phyloP scores from a whole-genome alignment of 2,888 invertebrate species.

The Drosophila paranaensis region DNA sequence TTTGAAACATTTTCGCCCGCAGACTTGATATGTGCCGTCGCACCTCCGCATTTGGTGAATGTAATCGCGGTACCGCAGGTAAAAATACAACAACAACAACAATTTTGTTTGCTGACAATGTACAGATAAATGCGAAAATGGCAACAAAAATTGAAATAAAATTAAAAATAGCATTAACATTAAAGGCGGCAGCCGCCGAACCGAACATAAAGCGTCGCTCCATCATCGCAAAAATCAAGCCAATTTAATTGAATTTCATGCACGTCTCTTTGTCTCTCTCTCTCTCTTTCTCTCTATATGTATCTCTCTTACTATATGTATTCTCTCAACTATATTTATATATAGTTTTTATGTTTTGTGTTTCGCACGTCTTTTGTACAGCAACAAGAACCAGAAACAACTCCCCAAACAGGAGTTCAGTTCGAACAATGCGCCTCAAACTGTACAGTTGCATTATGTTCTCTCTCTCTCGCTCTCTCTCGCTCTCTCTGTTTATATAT shows the following conservation, averaged over 20 bases:
- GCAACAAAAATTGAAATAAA: constrained; percentile 19
- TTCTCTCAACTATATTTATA: constrained; percentile 37
- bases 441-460: constrained; percentile 44
- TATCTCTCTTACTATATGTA: constrained; percentile 9
- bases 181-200: constrained; percentile 74
- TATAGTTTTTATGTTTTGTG: constrained; percentile 53
- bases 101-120: constrained; percentile 59
- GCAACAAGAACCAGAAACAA: constrained; percentile 32
- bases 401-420: constrained; percentile 27
- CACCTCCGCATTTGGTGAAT: constrained; percentile 96
- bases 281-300: not conserved
- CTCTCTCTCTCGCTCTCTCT: not conserved
- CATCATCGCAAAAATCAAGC: constrained; percentile 64
- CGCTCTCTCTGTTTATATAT: not conserved
- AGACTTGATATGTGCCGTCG: constrained; percentile 99
- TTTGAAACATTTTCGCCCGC: constrained; percentile 86
- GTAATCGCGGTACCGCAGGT: constrained; percentile 99
- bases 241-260: constrained; percentile 79
- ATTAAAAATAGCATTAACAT: constrained; percentile 60
- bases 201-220: constrained; percentile 67
- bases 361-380: constrained; percentile 65
- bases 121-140: constrained; percentile 65
- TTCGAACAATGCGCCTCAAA: constrained; percentile 31
- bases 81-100: constrained; percentile 84
- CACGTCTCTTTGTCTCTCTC: constrained; percentile 67